These are phyloP conservation scores for Austrolebias charrua DNA, from an alignment of 2,797 vertebrate species.

Conservation along the genomic window DNA sequence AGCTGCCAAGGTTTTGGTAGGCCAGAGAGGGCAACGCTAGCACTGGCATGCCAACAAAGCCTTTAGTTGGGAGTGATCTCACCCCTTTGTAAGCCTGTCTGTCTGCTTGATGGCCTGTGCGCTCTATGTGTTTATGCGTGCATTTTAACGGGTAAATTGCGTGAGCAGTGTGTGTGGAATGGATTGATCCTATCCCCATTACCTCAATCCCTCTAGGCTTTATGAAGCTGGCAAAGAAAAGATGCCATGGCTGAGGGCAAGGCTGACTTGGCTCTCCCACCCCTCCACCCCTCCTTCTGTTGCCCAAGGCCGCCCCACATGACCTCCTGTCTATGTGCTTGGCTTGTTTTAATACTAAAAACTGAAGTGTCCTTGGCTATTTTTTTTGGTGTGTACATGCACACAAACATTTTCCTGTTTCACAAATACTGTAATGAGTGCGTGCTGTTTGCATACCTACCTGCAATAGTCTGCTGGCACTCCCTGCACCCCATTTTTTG, in stretches of 20 bases:
- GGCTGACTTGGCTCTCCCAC: constrained; percentile 66
- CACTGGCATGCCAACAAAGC: constrained; percentile 76
- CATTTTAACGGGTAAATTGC: constrained; percentile 55
- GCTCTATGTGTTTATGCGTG: constrained; percentile 41
- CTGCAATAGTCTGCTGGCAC: constrained; percentile 1
- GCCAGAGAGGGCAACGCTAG: constrained; percentile 76
- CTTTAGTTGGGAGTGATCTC: constrained; percentile 73
- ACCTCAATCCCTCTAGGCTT: constrained; percentile 68
- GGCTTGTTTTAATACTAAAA: constrained; percentile 32
- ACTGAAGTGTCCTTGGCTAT: constrained; percentile 51
- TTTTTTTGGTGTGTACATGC: constrained; percentile 39
- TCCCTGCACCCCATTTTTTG: constrained; percentile 31
- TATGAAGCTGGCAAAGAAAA: constrained; percentile 71
- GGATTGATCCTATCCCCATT: constrained; percentile 55
- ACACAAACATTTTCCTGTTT: constrained; percentile 33
- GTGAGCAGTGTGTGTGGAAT: constrained; percentile 22
- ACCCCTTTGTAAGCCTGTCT: constrained; percentile 76
- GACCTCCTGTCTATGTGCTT: constrained; percentile 54
- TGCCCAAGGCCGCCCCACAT: constrained; percentile 69
- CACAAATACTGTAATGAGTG: constrained; percentile 36
- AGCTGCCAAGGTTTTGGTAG: constrained; percentile 67
- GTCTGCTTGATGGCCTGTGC: constrained; percentile 68
- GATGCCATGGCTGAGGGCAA: constrained; percentile 79
- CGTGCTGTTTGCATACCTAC: constrained; percentile 30
- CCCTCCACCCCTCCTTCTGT: constrained; percentile 50